A percentile compares a stretch with the other conserved stretches of the same genome.
Evolutionary conservation across 2,797 vertebrate species (phyloP).

Genomic region (Leucoraja ocellata): DNA sequence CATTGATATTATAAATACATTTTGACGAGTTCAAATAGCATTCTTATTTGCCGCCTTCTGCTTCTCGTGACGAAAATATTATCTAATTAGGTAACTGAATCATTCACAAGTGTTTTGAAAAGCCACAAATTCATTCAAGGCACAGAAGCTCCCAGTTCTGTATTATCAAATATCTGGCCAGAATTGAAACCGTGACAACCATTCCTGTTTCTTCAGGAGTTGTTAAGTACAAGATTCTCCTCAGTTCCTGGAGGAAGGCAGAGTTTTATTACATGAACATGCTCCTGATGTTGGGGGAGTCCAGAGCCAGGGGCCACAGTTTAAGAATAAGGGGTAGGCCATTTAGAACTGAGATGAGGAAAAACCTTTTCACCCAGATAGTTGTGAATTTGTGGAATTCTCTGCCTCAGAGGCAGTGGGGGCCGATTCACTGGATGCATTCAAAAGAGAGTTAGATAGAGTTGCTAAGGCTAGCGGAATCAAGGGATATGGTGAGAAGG

Average conservation of each 20-base stretch:
- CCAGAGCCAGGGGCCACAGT: too few relatives aligned
- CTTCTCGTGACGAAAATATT: background rate
- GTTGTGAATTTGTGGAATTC: too few relatives aligned
- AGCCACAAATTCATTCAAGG: background rate
- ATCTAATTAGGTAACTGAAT: background rate
- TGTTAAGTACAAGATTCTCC: background rate
- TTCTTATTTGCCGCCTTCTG: background rate
- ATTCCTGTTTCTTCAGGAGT: background rate
- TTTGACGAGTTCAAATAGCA: background rate
- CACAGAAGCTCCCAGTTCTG: background rate
- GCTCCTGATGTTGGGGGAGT: too few relatives aligned
- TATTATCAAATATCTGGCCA: background rate
- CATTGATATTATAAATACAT: background rate
- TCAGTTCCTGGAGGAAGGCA: background rate
- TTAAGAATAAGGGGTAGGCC: too few relatives aligned
- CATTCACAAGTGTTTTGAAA: background rate
- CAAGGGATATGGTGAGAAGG: too few relatives aligned
- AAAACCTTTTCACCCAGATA: too few relatives aligned
- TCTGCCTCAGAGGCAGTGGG: too few relatives aligned
- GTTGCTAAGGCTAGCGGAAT: too few relatives aligned
- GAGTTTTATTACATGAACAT: background rate
- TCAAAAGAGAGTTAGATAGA: too few relatives aligned
- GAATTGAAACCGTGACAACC: background rate
- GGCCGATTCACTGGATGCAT: too few relatives aligned
- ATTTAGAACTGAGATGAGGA: too few relatives aligned